phyloP scores from a whole-genome alignment of 2,113 vertebrate species.

The Agelaius tricolor region DNA sequence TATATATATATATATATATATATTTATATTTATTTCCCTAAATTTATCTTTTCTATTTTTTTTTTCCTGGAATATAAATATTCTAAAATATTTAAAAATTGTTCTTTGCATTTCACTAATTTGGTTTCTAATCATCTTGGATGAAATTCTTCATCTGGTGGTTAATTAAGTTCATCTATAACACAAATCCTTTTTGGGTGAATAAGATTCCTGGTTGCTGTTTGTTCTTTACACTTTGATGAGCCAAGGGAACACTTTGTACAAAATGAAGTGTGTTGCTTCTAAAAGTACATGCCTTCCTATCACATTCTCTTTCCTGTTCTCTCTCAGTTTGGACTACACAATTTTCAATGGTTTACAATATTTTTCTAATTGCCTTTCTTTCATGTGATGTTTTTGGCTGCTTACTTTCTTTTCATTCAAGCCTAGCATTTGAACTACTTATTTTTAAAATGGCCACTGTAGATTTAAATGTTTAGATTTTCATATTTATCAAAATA shows the following conservation, averaged over 20 bases:
- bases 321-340: not conserved
- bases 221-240: slow-evolving; percentile 51
- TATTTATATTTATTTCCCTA: not conserved
- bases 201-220: slow-evolving; percentile 35
- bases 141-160: slow-evolving; percentile 9
- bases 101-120: slow-evolving; percentile 22
- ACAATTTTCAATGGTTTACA: not conserved
- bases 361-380: not conserved
- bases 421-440: not conserved
- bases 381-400: not conserved
- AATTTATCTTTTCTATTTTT: not conserved
- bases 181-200: slow-evolving; percentile 35
- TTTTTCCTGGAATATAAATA: not conserved
- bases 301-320: slow-evolving; percentile 1
- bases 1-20: not conserved
- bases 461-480: not conserved
- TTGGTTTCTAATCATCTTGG: slow-evolving; percentile 2
- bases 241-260: slow-evolving; percentile 22
- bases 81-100: slow-evolving; percentile 12
- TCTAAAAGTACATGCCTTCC: not conserved
- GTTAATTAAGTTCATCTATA: slow-evolving; percentile 57
- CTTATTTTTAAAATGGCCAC: not conserved
- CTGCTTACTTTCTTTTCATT: not conserved
- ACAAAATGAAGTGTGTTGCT: not conserved
- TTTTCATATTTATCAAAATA: not conserved